Evolutionary conservation across 2,888 invertebrate species (phyloP).

Genomic region (Caenorhabditis macrosperma): DNA sequence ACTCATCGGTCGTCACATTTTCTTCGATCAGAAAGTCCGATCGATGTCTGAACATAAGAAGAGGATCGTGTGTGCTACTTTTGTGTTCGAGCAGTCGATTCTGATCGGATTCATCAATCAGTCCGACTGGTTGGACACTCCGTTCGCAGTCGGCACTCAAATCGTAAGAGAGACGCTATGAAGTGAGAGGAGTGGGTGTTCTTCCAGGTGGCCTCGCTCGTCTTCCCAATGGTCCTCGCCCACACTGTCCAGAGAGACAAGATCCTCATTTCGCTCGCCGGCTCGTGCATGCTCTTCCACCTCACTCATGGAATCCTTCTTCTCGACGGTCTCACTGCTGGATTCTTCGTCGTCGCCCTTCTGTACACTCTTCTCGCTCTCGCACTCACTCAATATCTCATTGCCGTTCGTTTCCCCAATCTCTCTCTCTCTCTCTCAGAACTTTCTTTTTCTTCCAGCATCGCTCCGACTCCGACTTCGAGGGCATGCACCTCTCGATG

Average conservation of each 20-base stretch:
- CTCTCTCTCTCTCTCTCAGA: not conserved
- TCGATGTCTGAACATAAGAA: slow-evolving; percentile 21
- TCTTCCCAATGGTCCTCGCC: slow-evolving; percentile 15
- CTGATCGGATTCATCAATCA: slow-evolving; percentile 48
- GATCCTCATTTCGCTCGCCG: slow-evolving; percentile 19
- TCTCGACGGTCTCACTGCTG: not conserved
- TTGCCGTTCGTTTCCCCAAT: slow-evolving; percentile 10
- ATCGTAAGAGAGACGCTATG: not conserved
- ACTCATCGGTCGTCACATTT: slow-evolving; percentile 16
- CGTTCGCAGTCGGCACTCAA: slow-evolving; percentile 16
- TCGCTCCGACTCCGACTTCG: slow-evolving; percentile 27
- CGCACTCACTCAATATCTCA: slow-evolving; percentile 31
- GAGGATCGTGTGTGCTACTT: slow-evolving; percentile 20
- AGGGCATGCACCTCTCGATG: slow-evolving; percentile 40
- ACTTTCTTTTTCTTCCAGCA: not conserved
- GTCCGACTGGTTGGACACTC: slow-evolving; percentile 26
- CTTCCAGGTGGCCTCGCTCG: slow-evolving; percentile 40
- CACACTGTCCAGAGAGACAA: slow-evolving; percentile 25
- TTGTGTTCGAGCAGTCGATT: slow-evolving; percentile 27
- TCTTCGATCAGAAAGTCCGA: slow-evolving; percentile 12
- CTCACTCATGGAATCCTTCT: slow-evolving; percentile 4
- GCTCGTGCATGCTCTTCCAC: slow-evolving; percentile 16
- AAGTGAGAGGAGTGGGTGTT: too few relatives aligned
- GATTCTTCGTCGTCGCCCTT: slow-evolving; percentile 25
- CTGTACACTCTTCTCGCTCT: slow-evolving; percentile 37